These are phyloP conservation scores for Candidula unifasciata DNA, from an alignment of 2,888 invertebrate genomes.

Conservation along the genomic window DNA sequence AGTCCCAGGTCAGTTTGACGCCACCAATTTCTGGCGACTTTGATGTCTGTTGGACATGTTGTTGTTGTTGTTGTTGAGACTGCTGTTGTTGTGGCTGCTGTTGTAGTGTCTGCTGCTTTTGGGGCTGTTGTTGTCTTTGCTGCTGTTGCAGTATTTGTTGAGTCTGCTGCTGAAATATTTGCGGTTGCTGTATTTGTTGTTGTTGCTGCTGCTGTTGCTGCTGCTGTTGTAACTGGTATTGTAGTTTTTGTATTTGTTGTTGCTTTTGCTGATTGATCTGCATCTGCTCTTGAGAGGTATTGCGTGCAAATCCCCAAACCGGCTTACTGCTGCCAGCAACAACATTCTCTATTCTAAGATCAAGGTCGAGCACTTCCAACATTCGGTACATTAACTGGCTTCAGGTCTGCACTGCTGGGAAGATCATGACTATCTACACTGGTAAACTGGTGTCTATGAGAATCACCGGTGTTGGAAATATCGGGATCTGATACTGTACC, in stretches of 20 bases:
- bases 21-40: constrained; percentile 53
- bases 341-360: neutral
- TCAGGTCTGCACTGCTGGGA: neutral
- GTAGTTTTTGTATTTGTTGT: neutral
- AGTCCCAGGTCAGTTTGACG: constrained; percentile 66
- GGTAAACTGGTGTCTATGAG: too few relatives aligned
- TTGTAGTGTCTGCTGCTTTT: neutral
- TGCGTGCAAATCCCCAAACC: neutral
- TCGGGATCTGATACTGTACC: too few relatives aligned
- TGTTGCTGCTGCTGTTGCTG: constrained; percentile 29
- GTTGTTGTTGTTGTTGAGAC: neutral
- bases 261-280: neutral
- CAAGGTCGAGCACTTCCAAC: neutral
- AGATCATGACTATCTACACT: too few relatives aligned
- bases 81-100: constrained; percentile 33
- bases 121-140: neutral
- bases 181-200: neutral
- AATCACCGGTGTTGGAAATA: too few relatives aligned
- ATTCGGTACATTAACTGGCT: neutral
- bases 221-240: neutral
- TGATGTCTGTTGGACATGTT: neutral
- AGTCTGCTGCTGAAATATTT: neutral
- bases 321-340: too few relatives aligned
- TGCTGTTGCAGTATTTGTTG: neutral
- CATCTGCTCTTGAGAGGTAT: neutral